A percentile compares a stretch with the other conserved stretches of the same genome.
Conservation (phyloP, 2,888 invertebrate genomes). For the Agelastica alni region DNA sequence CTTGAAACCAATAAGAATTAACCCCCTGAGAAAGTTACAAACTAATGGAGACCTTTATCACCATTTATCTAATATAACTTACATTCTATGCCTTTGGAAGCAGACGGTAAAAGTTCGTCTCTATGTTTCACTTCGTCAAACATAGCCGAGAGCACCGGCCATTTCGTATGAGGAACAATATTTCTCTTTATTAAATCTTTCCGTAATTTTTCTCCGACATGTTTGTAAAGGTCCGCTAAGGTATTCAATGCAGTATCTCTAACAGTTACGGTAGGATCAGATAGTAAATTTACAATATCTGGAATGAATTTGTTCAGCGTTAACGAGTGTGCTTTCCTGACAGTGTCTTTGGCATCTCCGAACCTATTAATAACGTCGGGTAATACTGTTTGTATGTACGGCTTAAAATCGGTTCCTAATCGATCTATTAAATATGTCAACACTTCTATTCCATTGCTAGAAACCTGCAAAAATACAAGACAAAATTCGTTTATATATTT, state of each 20-base stretch:
- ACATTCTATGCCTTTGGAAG: conserved; percentile 55
- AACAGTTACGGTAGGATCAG: conserved; percentile 86
- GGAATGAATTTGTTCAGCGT: conserved; percentile 82
- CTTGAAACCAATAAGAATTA: too few species aligned
- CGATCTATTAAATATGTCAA: conserved; percentile 84
- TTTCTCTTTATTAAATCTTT: conserved; percentile 82
- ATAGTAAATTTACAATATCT: conserved; percentile 78
- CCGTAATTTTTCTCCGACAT: conserved; percentile 87
- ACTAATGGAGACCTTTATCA: too few species aligned
- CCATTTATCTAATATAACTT: too few species aligned
- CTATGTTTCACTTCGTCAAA: conserved; percentile 86
- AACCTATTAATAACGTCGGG: conserved; percentile 83
- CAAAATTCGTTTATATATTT: too few species aligned
- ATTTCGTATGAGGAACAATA: conserved; percentile 73
- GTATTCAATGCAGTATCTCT: conserved; percentile 86
- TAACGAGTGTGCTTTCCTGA: conserved; percentile 76
- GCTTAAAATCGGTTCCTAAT: conserved; percentile 85
- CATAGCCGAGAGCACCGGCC: conserved; percentile 72
- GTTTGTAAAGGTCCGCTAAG: conserved; percentile 87
- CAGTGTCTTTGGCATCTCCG: conserved; percentile 57
- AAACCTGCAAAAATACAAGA: conserved; percentile 86
- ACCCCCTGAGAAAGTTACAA: too few species aligned
- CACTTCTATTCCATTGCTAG: conserved; percentile 88
- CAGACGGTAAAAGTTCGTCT: conserved; percentile 73
- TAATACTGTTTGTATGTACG: conserved; percentile 80